Percentiles rank a stretch among this genome's conserved stretches.
These are phyloP conservation scores for Pogoniulus pusillus DNA, from an alignment of 2,797 vertebrate species.

Conservation along the genomic window DNA sequence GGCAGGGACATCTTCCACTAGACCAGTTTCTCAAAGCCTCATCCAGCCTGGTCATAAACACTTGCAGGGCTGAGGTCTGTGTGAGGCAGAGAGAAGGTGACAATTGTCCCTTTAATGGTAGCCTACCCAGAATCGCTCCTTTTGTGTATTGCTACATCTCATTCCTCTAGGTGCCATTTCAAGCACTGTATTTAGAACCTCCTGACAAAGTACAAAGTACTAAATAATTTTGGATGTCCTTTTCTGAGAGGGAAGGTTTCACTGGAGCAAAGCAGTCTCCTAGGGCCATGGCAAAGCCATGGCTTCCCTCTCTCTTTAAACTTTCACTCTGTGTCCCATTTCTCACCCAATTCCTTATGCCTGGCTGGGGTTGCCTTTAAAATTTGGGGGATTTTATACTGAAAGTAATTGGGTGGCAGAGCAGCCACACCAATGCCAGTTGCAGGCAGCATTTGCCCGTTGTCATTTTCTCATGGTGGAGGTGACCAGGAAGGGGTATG, in stretches of 20 bases:
- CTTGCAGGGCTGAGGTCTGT: background rate
- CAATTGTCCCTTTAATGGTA: background rate
- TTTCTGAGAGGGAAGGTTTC: background rate
- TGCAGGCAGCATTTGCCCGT: background rate
- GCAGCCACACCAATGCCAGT: background rate
- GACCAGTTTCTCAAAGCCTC: no score
- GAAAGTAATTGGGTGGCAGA: background rate
- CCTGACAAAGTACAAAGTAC: background rate
- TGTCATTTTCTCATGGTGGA: background rate
- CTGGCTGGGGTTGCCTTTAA: background rate
- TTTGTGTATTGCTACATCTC: background rate
- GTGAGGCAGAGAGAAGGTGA: background rate
- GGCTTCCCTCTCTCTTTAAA: background rate
- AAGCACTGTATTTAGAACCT: background rate
- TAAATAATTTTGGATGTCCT: background rate
- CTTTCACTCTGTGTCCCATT: background rate
- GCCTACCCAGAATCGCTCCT: background rate
- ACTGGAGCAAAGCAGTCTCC: background rate
- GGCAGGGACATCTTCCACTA: no score
- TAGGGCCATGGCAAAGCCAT: background rate
- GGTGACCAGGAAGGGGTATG: background rate
- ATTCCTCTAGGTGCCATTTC: conserved; percentile 6
- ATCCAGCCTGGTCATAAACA: no score
- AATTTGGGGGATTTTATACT: background rate
- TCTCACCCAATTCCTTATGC: background rate